phyloP scores from a whole-genome alignment of 2,113 vertebrate genomes.

The Rhinolophus ferrumequinum region DNA sequence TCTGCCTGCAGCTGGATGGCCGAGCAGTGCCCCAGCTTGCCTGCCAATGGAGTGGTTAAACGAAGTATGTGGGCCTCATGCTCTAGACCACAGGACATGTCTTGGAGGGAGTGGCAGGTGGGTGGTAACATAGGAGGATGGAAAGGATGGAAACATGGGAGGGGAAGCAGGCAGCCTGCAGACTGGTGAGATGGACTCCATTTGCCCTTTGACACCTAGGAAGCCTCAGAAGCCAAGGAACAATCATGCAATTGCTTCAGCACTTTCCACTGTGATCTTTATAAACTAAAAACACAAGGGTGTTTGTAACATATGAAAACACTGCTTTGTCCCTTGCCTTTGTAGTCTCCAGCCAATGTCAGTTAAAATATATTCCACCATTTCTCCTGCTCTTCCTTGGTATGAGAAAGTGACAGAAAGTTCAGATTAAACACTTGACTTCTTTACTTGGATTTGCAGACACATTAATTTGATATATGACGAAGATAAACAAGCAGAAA shows the following conservation, averaged over 20 bases:
- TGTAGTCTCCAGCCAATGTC: not conserved
- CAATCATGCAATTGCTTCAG: not conserved
- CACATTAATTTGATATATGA: constrained; percentile 84
- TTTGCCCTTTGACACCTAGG: constrained; percentile 39
- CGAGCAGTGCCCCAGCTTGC: not conserved
- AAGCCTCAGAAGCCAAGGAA: not conserved
- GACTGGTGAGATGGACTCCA: not conserved
- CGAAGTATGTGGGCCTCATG: not conserved
- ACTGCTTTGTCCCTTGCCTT: not conserved
- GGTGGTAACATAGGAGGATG: not conserved
- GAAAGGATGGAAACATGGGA: not conserved
- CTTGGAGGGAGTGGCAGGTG: not conserved
- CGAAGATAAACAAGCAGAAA: constrained; percentile 81
- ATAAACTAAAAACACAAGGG: not conserved
- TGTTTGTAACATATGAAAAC: not conserved
- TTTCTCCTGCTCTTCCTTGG: constrained; percentile 62
- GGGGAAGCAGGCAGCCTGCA: not conserved
- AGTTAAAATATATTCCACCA: constrained; percentile 19
- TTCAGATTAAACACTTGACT: constrained; percentile 71
- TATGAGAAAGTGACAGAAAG: constrained; percentile 62
- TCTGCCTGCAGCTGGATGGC: not conserved
- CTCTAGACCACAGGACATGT: not conserved
- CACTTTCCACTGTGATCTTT: not conserved
- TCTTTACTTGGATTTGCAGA: constrained; percentile 72
- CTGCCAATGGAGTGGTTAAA: not conserved